phyloP scores from a whole-genome alignment of 2,888 invertebrate species.

The Sinohyriopsis cumingii region DNA sequence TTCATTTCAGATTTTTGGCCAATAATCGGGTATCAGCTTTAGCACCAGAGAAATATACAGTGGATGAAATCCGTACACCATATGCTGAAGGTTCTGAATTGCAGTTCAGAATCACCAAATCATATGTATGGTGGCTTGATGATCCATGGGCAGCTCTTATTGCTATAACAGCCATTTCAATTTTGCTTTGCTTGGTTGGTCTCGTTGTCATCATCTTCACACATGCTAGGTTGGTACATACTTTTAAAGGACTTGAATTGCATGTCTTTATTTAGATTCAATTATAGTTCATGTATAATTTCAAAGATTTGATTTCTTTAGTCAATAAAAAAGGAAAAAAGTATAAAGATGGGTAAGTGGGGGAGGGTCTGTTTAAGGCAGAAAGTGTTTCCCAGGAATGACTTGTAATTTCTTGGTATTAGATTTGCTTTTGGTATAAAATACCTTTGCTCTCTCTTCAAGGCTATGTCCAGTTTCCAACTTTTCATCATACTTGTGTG shows the following conservation, averaged over 20 bases:
- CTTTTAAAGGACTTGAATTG: background rate
- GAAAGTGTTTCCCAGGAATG: background rate
- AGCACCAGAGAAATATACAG: background rate
- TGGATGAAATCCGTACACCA: slow-evolving; percentile 46
- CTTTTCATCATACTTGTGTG: no score
- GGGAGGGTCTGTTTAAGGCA: no score
- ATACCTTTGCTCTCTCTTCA: background rate
- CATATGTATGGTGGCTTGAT: slow-evolving; percentile 65
- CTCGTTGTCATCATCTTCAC: slow-evolving; percentile 94
- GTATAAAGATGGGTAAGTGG: no score
- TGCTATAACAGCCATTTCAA: slow-evolving; percentile 89
- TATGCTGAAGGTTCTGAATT: slow-evolving; percentile 15
- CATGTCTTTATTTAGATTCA: no score
- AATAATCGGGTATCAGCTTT: no score
- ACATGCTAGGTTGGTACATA: slow-evolving; percentile 84
- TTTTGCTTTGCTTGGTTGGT: slow-evolving; percentile 88
- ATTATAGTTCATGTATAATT: no score
- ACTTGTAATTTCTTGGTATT: background rate
- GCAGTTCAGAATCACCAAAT: slow-evolving; percentile 47
- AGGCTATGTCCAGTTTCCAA: no score
- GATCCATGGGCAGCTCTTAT: slow-evolving; percentile 91
- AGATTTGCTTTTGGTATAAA: background rate
- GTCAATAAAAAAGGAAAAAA: no score
- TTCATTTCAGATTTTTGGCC: no score
- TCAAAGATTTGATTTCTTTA: no score